Evolutionary conservation across 2,797 vertebrate genomes (phyloP), one percentile per base, ranked within the genome.

Genomic region (Sebastes trivittatus): DNA sequence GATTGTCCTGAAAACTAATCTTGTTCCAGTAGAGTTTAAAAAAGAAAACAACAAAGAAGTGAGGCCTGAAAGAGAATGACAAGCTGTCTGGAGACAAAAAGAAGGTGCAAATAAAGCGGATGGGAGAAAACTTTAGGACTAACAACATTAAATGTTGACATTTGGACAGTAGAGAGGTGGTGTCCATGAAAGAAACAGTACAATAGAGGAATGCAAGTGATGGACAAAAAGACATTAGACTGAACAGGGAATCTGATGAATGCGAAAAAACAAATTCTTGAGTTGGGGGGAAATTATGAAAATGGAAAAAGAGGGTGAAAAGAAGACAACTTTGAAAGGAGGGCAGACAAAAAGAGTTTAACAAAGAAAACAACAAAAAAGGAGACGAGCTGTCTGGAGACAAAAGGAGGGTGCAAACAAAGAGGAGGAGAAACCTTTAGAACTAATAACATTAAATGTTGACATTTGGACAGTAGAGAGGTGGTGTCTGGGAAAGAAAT

Each of bases 1-100:
- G 18, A 61, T 38, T 74, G 59, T 74, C 61, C 72, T 62, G 42
- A 49, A 77, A 70, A 73, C 9, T 11, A 66, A 68, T 76, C 22
- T 79, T 22, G 3, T 62, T 67, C 13, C 10, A 29, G 11, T 6
- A 38, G 1, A 42, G 13, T 54, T 77, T 11, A 38, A 66, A 36
- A 75, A 63, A 60, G 34, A 49, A 49, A 71, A 72, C 7, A 52
- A 61, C 5, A 46, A 22, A 70, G 23, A 54, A 25, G 34, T 11
- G 23, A 62, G n/a, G 27, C 38, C 23, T 8, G 60, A 59, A 32
- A 49, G 23, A 70, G 13, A 27, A 68, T 1, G 29, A 22, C n/a
- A 32, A 29, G 27, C 54, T 59, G 38, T 16, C 4, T 6, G 23
- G 25, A 63, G 55, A 77, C 49, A 52, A 62, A 32, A 60, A 8